Conservation (phyloP, 2,113 vertebrate genomes). For the Pangasianodon gigas region DNA sequence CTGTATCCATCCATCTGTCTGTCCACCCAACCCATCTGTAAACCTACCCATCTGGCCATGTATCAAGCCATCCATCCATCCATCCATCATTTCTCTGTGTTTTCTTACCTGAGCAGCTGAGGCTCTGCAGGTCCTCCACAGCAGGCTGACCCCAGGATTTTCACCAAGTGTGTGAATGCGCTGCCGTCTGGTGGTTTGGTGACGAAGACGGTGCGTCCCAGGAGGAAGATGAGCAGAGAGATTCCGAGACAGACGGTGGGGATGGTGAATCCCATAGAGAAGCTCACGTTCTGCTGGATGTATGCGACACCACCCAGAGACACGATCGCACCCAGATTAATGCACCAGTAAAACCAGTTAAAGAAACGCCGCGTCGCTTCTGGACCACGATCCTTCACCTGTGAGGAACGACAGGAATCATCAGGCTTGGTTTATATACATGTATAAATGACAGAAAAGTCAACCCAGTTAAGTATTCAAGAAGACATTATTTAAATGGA, state of each 20-base stretch:
- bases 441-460: background rate
- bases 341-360: conserved; percentile 99
- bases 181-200: conserved; percentile 92
- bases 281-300: conserved; percentile 90
- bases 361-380: conserved; percentile 94
- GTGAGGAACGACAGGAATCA: background rate
- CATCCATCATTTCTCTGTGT: background rate
- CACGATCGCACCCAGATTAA: conserved; percentile 92
- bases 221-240: conserved; percentile 86
- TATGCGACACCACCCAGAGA: conserved; percentile 91
- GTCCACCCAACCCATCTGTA: background rate
- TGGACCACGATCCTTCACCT: conserved; percentile 95
- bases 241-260: conserved; percentile 85
- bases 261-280: conserved; percentile 83
- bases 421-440: background rate
- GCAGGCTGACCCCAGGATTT: conserved; percentile 80
- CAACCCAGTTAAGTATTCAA: no score
- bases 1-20: background rate
- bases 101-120: conserved; percentile 55
- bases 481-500: background rate
- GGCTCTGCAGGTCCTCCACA: conserved; percentile 72
- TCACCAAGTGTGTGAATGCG: conserved; percentile 89
- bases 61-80: background rate
- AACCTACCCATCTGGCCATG: no score
- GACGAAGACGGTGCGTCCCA: conserved; percentile 87